Conservation (phyloP, 1,140 invertebrate species). For the Pachypsylla venusta region DNA sequence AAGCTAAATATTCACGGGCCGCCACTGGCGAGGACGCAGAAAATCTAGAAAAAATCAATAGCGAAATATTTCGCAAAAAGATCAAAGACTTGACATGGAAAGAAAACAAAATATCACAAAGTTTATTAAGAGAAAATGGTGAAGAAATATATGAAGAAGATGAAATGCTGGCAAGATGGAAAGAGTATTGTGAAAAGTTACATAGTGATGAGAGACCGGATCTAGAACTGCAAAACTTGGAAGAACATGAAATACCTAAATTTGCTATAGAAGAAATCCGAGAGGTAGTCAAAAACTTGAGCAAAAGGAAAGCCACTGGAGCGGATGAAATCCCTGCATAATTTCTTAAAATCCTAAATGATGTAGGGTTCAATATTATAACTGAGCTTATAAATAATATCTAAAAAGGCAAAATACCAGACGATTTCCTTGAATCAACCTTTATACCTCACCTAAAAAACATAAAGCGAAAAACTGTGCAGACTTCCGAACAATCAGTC, state of each 20-base stretch:
- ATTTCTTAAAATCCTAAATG: slow-evolving; percentile 18
- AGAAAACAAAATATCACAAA: slow-evolving; percentile 2
- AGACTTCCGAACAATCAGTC: slow-evolving; percentile 19
- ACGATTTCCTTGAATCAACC: slow-evolving; percentile 20
- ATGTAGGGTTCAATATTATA: slow-evolving; percentile 14
- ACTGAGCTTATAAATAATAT: slow-evolving; percentile 18
- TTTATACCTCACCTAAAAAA: slow-evolving; percentile 21
- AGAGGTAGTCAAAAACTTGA: slow-evolving; percentile 16
- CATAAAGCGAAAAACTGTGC: slow-evolving; percentile 17
- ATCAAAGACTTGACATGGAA: slow-evolving; percentile 12
- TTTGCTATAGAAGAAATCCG: slow-evolving; percentile 11
- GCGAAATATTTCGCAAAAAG: slow-evolving; percentile 10
- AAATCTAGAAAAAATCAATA: slow-evolving; percentile 10
- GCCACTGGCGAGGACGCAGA: slow-evolving; percentile 4
- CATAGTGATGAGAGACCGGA: slow-evolving; percentile 8
- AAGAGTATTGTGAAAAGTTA: slow-evolving; percentile 11
- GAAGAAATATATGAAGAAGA: neutral
- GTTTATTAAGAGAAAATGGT: slow-evolving; percentile 8
- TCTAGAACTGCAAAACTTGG: neutral
- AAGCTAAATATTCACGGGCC: too few relatives aligned
- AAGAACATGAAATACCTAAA: neutral
- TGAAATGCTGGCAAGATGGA: slow-evolving; percentile 9
- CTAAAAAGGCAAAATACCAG: slow-evolving; percentile 19
- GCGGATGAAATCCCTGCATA: slow-evolving; percentile 22
- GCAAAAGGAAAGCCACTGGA: slow-evolving; percentile 23